Base-by-base conservation (phyloP, 2,888 invertebrate genomes). In the Andricus quercusramuli region DNA sequence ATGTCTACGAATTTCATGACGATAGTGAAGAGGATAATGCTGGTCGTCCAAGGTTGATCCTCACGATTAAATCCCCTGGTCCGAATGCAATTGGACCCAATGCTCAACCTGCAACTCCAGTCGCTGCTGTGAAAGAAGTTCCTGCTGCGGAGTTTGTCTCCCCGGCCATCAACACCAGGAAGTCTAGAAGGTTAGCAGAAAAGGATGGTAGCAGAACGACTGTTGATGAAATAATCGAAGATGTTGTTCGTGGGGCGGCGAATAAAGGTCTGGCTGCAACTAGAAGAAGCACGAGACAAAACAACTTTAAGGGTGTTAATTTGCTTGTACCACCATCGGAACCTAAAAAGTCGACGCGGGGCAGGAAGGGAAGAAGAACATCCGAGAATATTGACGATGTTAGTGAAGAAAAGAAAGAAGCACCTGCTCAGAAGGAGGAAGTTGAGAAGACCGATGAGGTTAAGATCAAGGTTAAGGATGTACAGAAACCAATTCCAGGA, bases 1-100 rank as follows among this genome's bases (percentile, higher is more conserved):
- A 98, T 90, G 95, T 98, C 4, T 98, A 98, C 90, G 98, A 98
- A 91, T 98, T 98, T 91, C 96, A 97, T 86, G 98, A 98, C 90
- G 98, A 98, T 91, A 97, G 97, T 8, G 98, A 98, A 89, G 97
- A 97, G 89, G 94, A 93, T 25, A 92, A 93, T 68, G 91, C 93
- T 20, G 91, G 93, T 56, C 94, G 97, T 32, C 97, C 97, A 0
- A 94, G 97, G 64, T 93, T 97, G 68, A 97, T 97, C 86, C 93
- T 97, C 66, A 97, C 97, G 0, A 97, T 97, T 82, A 97, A 97
- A 91, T 96, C 95, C 83, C 95, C 96, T 0, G 93, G 93, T n/a
- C 93, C 93, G 0, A 92, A 88, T 29, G 79, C 87, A 6, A 84
- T 87, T 0, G 91, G 91, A 2, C 84, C 90, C 0, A 91, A 94